These are phyloP conservation scores for Drosophila melanica DNA, from an alignment of 1,140 invertebrate genomes.

Conservation along the genomic window DNA sequence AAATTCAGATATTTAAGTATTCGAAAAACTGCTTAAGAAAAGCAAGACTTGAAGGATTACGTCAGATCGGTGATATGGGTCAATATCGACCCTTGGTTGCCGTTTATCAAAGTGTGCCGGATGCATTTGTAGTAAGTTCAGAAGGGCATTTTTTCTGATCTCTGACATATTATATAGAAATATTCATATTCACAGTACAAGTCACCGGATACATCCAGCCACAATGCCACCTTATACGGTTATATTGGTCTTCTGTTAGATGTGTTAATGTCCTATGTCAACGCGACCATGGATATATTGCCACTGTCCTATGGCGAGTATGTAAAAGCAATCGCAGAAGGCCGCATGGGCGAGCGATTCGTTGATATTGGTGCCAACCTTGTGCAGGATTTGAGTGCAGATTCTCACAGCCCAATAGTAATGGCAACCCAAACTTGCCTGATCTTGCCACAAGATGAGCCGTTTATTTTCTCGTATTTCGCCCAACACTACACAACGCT, in stretches of 20 bases:
- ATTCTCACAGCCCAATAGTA: background rate
- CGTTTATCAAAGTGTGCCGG: background rate
- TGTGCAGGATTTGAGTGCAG: background rate
- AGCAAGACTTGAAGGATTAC: too few relatives aligned
- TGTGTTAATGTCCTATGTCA: background rate
- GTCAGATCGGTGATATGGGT: background rate
- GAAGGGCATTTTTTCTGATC: background rate
- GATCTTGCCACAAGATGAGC: background rate
- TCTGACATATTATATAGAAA: background rate
- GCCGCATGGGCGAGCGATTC: background rate
- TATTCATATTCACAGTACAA: slow-evolving; percentile 10
- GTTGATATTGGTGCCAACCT: slow-evolving; percentile 17
- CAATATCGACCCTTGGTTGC: background rate
- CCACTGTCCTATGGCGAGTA: background rate
- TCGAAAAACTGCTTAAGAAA: too few relatives aligned
- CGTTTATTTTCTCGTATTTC: background rate
- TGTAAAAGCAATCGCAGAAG: background rate
- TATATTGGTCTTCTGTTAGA: background rate
- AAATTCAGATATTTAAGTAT: background rate
- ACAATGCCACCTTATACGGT: background rate
- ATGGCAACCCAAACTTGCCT: slow-evolving; percentile 6
- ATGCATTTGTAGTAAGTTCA: slow-evolving; percentile 14
- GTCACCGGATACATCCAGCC: background rate
- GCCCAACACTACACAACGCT: background rate
- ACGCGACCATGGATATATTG: background rate